Base-by-base conservation (phyloP, 1,140 invertebrate genomes). In the Trachymyrmex cornetzi region DNA sequence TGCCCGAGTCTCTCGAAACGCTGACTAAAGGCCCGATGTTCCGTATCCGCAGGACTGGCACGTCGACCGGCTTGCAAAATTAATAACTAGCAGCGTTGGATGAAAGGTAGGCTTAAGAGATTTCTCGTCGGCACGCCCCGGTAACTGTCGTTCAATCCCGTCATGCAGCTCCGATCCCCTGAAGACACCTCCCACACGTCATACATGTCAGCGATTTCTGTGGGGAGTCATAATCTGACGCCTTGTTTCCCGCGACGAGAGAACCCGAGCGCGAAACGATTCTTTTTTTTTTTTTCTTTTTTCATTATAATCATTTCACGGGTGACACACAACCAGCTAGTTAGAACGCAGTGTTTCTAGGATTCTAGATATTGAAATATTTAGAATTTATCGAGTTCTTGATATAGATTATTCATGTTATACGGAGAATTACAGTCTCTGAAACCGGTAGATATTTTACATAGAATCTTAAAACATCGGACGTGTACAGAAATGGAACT, bases 1-100 rank as follows among this genome's bases (percentile, higher is more conserved):
- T 92, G 89, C 89, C 85, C 90, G 90, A 92, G 92, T 92, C 86
- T 80, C 50, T 79, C 85, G 86, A 92, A 92, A 89, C 88, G 91
- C 92, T 92, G 91, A 92, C 90, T 92, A 89, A 91, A 88, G 89
- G 82, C 77, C 67, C 84, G 80, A 75, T 27, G 66, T 69, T 75
- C 85, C 89, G 77, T 79, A 87, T 89, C 64, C 82, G 71, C 81
- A 24, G 55, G 53, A 30, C 38, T 87, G 82, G 67, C 86, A 89
- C 86, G 67, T 86, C 77, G 85, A 72, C 55, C 34, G 77, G 66
- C 50, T 50, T 79, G 64, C 74, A 64, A 91, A 90, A 92, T 92
- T 87, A 92, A 90, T 90, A 91, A 87, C 77, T 82, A 79, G 27
- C 75, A 34, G 61, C 79, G 63, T 53, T 24, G n/a, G 16, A 19